These are phyloP conservation scores for Phortica variegata DNA, from an alignment of 1,140 invertebrate species.

Conservation along the genomic window DNA sequence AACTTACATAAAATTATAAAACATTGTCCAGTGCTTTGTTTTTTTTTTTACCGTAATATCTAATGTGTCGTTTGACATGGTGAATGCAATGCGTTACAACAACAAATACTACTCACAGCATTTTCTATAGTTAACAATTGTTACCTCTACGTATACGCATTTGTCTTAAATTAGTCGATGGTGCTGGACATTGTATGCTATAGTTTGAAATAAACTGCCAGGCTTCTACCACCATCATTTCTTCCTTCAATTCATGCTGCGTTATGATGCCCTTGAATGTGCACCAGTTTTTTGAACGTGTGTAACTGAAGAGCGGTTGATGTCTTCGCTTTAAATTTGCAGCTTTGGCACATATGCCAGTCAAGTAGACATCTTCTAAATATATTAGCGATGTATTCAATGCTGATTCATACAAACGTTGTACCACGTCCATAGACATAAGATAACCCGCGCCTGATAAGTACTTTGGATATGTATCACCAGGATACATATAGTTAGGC, in stretches of 20 bases:
- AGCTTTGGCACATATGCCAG: constrained; percentile 61
- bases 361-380: constrained; percentile 84
- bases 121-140: constrained; percentile 23
- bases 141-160: constrained; percentile 33
- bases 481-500: constrained; percentile 77
- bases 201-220: constrained; percentile 45
- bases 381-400: constrained; percentile 71
- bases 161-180: constrained; percentile 42
- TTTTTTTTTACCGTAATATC: too few relatives aligned
- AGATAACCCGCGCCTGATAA: constrained; percentile 83
- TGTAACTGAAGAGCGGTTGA: constrained; percentile 44
- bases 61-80: too few relatives aligned
- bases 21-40: too few relatives aligned
- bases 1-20: too few relatives aligned
- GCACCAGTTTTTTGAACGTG: constrained; percentile 30
- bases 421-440: constrained; percentile 70
- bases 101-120: constrained; percentile 25
- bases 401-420: constrained; percentile 69
- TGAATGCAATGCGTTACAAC: too few relatives aligned
- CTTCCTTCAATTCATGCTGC: constrained; percentile 44
- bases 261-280: constrained; percentile 44
- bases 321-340: constrained; percentile 33
- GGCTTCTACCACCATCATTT: constrained; percentile 37
- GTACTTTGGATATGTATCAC: constrained; percentile 76
- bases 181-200: constrained; percentile 38